These are phyloP conservation scores for Arctopsyche grandis DNA, from an alignment of 1,140 invertebrate genomes.

Conservation along the genomic window DNA sequence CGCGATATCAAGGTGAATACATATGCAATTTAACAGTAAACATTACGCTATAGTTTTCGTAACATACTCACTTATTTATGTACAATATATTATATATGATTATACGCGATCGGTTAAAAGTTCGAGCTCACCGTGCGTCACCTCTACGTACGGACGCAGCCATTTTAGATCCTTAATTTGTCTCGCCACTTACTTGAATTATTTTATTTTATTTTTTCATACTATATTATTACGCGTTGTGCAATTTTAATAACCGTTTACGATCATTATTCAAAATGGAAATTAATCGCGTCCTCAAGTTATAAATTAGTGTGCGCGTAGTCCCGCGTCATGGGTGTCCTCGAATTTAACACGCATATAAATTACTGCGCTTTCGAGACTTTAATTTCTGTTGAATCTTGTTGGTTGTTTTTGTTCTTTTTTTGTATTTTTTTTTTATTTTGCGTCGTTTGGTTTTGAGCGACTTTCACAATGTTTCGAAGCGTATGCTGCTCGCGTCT, in stretches of 20 bases:
- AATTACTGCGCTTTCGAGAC: neutral
- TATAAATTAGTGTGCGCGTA: conserved; percentile 14
- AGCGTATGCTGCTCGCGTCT: neutral
- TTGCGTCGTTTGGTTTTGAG: neutral
- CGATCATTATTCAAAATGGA: conserved; percentile 14
- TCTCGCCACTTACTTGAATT: too few species aligned
- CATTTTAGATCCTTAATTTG: too few species aligned
- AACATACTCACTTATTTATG: too few species aligned
- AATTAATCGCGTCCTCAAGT: conserved; percentile 19
- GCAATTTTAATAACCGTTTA: conserved; percentile 12
- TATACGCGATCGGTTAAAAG: too few species aligned
- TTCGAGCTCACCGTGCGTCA: too few species aligned
- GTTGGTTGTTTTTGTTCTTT: neutral
- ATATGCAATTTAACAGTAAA: conserved; percentile 6
- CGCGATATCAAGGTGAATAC: conserved; percentile 2
- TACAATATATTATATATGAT: too few species aligned
- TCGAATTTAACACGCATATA: conserved; percentile 13
- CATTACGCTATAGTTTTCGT: neutral
- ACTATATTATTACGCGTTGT: neutral
- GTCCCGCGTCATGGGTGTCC: neutral
- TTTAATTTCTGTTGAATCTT: neutral
- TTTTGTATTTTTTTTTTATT: neutral
- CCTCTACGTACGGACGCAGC: too few species aligned
- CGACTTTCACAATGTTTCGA: conserved; percentile 17
- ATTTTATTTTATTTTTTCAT: too few species aligned